phyloP scores from a whole-genome alignment of 2,888 invertebrate genomes.

The Hypomecis atomaria region DNA sequence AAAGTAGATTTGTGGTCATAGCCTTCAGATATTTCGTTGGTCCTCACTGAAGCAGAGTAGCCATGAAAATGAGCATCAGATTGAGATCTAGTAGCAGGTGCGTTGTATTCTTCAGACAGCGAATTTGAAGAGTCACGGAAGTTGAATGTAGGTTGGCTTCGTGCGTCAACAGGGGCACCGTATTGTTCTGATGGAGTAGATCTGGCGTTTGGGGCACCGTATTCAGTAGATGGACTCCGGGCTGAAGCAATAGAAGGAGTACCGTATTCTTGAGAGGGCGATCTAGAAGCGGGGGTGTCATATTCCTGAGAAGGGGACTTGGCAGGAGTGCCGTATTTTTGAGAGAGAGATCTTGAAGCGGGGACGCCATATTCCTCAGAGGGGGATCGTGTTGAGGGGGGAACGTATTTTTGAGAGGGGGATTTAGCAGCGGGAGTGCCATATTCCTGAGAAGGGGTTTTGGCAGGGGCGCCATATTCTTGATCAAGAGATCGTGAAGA shows the following conservation, averaged over 20 bases:
- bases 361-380: neutral
- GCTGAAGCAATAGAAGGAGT: conserved; percentile 31
- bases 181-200: conserved; percentile 56
- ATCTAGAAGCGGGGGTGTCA: neutral
- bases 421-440: neutral
- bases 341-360: conserved; percentile 35
- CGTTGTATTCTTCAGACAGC: conserved; percentile 16
- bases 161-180: conserved; percentile 52
- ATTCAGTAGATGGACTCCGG: conserved; percentile 36
- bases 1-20: conserved; percentile 20
- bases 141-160: conserved; percentile 21
- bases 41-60: conserved; percentile 13
- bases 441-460: neutral
- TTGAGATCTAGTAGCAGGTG: conserved; percentile 4
- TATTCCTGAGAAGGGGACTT: neutral
- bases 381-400: conserved; percentile 4
- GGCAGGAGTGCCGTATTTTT: neutral
- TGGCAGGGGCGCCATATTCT: neutral
- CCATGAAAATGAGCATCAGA: conserved; percentile 1
- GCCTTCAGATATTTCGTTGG: conserved; percentile 24
- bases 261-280: conserved; percentile 38
- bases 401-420: conserved; percentile 38
- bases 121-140: conserved; percentile 14
- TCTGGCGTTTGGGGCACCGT: conserved; percentile 36
- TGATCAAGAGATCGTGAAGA: neutral